These are phyloP conservation scores for Cyclophora albipunctata DNA, from an alignment of 2,888 invertebrate species.

Conservation along the genomic window DNA sequence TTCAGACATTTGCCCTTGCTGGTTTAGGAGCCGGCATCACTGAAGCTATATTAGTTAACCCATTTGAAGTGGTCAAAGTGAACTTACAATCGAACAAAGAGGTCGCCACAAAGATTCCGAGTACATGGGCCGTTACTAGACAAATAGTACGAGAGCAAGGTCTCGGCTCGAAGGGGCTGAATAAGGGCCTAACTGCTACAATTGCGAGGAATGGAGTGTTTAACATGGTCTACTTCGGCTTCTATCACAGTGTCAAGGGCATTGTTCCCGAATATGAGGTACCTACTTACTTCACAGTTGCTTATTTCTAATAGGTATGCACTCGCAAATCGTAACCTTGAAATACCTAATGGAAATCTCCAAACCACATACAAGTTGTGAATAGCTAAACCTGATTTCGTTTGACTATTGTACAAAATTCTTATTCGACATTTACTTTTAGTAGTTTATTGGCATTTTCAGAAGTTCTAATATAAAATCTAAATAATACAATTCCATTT, in stretches of 20 bases:
- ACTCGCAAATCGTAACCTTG: background rate
- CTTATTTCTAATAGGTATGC: background rate
- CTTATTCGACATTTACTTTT: no score
- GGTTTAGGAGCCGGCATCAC: slow-evolving; percentile 92
- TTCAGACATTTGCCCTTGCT: slow-evolving; percentile 89
- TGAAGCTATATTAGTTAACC: slow-evolving; percentile 94
- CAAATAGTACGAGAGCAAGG: slow-evolving; percentile 86
- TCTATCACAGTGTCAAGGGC: slow-evolving; percentile 93
- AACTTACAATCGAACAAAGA: slow-evolving; percentile 85
- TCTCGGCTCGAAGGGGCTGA: slow-evolving; percentile 85
- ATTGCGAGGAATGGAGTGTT: slow-evolving; percentile 92
- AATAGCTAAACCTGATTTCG: no score
- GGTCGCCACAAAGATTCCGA: slow-evolving; percentile 78
- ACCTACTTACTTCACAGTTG: slow-evolving; percentile 17
- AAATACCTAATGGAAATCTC: no score
- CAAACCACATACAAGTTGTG: no score
- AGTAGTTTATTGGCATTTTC: no score
- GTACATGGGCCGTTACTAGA: slow-evolving; percentile 86
- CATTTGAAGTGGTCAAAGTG: slow-evolving; percentile 98
- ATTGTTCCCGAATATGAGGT: slow-evolving; percentile 80
- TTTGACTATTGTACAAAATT: no score
- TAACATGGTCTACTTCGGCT: slow-evolving; percentile 96
- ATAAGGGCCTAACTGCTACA: slow-evolving; percentile 92
- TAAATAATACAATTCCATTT: no score
- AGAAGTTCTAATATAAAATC: no score